A percentile compares a stretch with the other conserved stretches of the same genome.
phyloP scores from a whole-genome alignment of 2,113 vertebrate genomes.

The Micronycteris hirsuta region DNA sequence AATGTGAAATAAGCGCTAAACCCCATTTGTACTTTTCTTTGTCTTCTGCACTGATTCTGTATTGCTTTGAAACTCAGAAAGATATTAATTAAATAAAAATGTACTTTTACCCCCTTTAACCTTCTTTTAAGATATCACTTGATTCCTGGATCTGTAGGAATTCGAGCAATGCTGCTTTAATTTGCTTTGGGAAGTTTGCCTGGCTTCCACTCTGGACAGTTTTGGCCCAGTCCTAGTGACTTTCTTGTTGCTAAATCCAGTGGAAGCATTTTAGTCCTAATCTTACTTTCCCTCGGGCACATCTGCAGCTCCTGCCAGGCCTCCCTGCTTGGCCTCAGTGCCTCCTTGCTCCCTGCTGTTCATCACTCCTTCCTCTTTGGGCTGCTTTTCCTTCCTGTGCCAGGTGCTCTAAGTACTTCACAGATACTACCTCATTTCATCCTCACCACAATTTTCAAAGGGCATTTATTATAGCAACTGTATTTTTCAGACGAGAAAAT shows the following conservation, averaged over 20 bases:
- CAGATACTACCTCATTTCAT: not conserved
- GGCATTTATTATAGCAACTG: not conserved
- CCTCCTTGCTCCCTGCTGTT: not conserved
- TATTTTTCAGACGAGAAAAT: not conserved
- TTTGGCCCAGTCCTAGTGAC: not conserved
- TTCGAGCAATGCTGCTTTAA: not conserved
- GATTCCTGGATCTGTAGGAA: not conserved
- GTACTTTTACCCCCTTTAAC: constrained; percentile 4
- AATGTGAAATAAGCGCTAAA: not conserved
- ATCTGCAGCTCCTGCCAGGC: not conserved
- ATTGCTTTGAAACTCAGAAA: constrained; percentile 9
- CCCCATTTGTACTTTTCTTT: not conserved
- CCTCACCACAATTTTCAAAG: not conserved
- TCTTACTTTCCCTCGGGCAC: not conserved
- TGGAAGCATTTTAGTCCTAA: not conserved
- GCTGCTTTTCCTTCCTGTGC: not conserved
- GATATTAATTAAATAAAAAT: not conserved
- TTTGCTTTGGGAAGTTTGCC: not conserved
- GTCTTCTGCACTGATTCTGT: constrained; percentile 15
- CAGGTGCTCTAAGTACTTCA: not conserved
- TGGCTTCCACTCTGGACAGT: not conserved
- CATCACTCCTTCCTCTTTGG: not conserved
- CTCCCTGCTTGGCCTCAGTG: not conserved
- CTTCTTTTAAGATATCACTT: not conserved
- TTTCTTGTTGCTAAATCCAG: not conserved